Evolutionary conservation across 2,113 vertebrate species (phyloP).

Genomic region (Callipepla californica): DNA sequence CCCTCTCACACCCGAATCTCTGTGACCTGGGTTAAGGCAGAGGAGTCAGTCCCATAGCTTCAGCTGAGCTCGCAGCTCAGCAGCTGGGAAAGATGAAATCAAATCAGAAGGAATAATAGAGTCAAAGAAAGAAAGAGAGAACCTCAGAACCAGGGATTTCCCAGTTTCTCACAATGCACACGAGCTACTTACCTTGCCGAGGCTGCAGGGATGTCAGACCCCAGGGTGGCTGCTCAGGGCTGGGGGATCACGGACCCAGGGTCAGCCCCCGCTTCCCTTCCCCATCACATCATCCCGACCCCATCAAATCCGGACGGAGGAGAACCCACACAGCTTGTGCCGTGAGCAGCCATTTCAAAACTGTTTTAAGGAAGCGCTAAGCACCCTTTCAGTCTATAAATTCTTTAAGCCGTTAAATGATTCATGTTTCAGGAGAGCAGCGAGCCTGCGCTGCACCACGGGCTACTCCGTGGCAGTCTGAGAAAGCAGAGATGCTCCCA

Average conservation of each 20-base stretch:
- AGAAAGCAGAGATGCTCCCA: neutral
- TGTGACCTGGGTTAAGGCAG: neutral
- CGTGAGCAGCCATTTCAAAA: neutral
- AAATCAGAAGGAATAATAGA: accelerated
- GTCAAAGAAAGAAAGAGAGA: neutral
- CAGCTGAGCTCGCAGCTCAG: neutral
- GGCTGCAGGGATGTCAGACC: neutral
- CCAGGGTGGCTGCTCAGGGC: neutral
- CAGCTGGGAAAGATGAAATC: neutral
- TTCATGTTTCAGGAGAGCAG: neutral
- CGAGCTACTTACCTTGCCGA: accelerated
- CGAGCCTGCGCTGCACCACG: accelerated
- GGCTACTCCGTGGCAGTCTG: neutral
- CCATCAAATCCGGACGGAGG: neutral
- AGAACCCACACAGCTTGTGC: neutral
- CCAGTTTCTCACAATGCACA: neutral
- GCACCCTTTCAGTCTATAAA: neutral
- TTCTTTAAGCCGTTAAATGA: neutral
- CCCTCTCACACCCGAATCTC: neutral
- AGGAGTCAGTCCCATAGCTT: accelerated
- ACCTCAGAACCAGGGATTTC: neutral
- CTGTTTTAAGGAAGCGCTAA: neutral
- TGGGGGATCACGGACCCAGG: accelerated
- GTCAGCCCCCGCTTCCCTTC: neutral
- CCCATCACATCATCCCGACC: neutral